These are phyloP conservation scores for Gastrophysa polygoni DNA, from an alignment of 2,888 invertebrate genomes.

Conservation along the genomic window DNA sequence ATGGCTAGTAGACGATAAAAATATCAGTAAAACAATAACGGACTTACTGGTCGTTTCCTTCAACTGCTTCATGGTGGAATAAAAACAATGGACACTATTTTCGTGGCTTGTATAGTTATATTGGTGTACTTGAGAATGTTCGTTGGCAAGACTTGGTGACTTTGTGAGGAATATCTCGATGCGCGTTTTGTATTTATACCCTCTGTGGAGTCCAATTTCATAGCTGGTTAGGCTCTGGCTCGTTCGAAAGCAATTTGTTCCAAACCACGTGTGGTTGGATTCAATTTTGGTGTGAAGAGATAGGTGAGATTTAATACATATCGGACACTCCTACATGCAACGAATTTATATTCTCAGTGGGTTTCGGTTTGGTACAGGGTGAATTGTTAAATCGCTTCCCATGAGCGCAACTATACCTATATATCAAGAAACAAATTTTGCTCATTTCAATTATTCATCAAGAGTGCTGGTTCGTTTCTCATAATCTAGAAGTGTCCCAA, in stretches of 20 bases:
- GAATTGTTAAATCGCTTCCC: not conserved
- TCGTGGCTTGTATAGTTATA: constrained; percentile 34
- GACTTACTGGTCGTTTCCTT: constrained; percentile 27
- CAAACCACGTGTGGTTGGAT: constrained; percentile 34
- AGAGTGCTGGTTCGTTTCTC: too few species aligned
- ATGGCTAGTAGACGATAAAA: constrained; percentile 25
- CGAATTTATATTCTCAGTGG: not conserved
- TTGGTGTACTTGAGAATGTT: constrained; percentile 25
- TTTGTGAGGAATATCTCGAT: constrained; percentile 16
- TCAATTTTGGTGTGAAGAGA: constrained; percentile 28
- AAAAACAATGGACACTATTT: constrained; percentile 23
- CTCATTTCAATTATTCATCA: too few species aligned
- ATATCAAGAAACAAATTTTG: not conserved
- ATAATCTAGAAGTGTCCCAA: too few species aligned
- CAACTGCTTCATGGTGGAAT: constrained; percentile 29
- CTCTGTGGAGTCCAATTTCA: constrained; percentile 28
- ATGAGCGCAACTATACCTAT: not conserved
- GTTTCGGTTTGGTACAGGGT: not conserved
- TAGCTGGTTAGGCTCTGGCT: constrained; percentile 24
- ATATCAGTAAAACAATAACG: constrained; percentile 25
- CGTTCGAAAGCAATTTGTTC: constrained; percentile 33
- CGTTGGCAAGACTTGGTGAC: constrained; percentile 22
- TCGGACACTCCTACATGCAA: constrained; percentile 10
- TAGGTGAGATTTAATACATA: constrained; percentile 24
- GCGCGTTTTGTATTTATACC: constrained; percentile 28